A percentile compares a stretch with the other conserved stretches of the same genome.
phyloP scores from a whole-genome alignment of 2,888 invertebrate species.

The Seira sanloemensis region DNA sequence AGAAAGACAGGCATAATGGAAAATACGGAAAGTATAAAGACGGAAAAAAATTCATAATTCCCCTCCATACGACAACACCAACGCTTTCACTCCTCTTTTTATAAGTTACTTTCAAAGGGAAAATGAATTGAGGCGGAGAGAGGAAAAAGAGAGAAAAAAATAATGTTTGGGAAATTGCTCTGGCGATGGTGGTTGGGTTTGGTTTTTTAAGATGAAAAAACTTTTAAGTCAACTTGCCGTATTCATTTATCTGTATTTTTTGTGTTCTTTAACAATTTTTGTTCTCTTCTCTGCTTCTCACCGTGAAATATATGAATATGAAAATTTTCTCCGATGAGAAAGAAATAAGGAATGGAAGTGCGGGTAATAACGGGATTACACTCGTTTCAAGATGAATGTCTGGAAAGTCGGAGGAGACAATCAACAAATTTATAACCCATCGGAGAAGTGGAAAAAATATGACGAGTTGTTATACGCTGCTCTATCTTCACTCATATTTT shows the following conservation, averaged over 20 bases:
- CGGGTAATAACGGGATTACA: neutral
- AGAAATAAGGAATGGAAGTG: slow-evolving; percentile 22
- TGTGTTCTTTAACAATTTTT: slow-evolving; percentile 51
- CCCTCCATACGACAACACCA: neutral
- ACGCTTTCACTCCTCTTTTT: neutral
- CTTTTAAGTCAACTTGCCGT: neutral
- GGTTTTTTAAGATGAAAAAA: slow-evolving; percentile 22
- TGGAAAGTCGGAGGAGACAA: slow-evolving; percentile 55
- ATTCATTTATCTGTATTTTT: slow-evolving; percentile 30
- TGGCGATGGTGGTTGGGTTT: slow-evolving; percentile 20
- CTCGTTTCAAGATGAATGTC: neutral
- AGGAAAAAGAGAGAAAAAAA: slow-evolving; percentile 31
- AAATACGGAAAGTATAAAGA: too few relatives aligned
- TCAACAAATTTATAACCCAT: slow-evolving; percentile 73
- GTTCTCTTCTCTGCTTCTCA: too few relatives aligned
- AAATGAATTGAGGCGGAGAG: slow-evolving; percentile 43
- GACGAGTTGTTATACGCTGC: slow-evolving; percentile 59
- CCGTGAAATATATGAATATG: slow-evolving; percentile 56
- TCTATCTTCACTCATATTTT: slow-evolving; percentile 40
- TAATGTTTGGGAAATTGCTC: slow-evolving; percentile 25
- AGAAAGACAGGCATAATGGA: too few relatives aligned
- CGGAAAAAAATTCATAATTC: neutral
- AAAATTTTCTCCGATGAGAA: slow-evolving; percentile 31
- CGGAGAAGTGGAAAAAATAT: slow-evolving; percentile 61
- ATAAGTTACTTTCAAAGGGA: slow-evolving; percentile 22